Percentiles rank a stretch among this genome's conserved stretches.
phyloP scores from a whole-genome alignment of 2,888 invertebrate genomes.

The Sinohyriopsis cumingii region DNA sequence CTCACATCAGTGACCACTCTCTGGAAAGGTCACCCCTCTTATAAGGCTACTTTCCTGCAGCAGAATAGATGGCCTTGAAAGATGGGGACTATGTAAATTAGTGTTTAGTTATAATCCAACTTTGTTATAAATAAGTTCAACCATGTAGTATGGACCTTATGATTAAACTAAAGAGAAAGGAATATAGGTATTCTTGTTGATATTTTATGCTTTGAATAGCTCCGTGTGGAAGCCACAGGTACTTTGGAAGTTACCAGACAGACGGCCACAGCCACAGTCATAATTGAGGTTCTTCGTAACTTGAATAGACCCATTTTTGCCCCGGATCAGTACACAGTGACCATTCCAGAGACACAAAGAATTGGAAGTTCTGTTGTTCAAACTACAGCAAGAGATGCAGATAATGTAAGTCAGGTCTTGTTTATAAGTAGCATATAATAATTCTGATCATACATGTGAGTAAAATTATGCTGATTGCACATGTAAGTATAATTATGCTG shows the following conservation, averaged over 20 bases:
- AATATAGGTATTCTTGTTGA: too few relatives aligned
- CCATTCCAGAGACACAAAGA: slow-evolving; percentile 32
- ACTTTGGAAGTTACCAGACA: slow-evolving; percentile 16
- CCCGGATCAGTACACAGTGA: slow-evolving; percentile 15
- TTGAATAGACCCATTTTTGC: slow-evolving; percentile 32
- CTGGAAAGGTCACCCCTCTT: too few relatives aligned
- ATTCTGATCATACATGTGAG: not conserved
- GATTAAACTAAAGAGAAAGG: too few relatives aligned
- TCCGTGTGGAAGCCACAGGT: slow-evolving; percentile 18
- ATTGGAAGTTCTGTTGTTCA: not conserved
- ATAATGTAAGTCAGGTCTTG: not conserved
- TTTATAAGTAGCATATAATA: not conserved
- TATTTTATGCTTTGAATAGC: slow-evolving; percentile 2
- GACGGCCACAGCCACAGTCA: slow-evolving; percentile 12
- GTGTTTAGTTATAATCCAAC: too few relatives aligned
- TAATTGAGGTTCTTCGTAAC: slow-evolving; percentile 39
- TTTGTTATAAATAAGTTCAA: too few relatives aligned
- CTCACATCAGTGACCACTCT: too few relatives aligned
- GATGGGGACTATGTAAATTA: too few relatives aligned
- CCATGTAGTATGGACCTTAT: too few relatives aligned
- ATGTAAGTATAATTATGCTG: too few relatives aligned
- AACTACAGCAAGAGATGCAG: slow-evolving; percentile 7
- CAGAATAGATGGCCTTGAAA: too few relatives aligned
- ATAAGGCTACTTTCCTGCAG: too few relatives aligned
- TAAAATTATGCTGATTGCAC: too few relatives aligned